phyloP scores from a whole-genome alignment of 1,140 invertebrate species.

The Centruroides sculpturatus region DNA sequence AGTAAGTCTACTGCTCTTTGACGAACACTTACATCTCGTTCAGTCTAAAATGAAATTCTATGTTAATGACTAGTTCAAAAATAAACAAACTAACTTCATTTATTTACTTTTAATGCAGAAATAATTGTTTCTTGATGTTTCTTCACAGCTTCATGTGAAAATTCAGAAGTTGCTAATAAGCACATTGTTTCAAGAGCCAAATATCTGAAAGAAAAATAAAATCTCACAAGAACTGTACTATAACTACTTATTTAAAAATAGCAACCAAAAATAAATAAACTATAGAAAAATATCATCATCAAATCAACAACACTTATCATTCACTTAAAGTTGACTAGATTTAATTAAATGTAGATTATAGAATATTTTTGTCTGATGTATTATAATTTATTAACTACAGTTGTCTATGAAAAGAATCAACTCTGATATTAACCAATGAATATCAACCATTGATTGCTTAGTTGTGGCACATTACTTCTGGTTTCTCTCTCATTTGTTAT shows the following conservation, averaged over 20 bases:
- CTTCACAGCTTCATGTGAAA: constrained; percentile 99
- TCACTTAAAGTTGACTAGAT: too few relatives aligned
- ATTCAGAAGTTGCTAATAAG: constrained; percentile 95
- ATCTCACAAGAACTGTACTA: not conserved
- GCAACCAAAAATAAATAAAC: not conserved
- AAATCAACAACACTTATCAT: too few relatives aligned
- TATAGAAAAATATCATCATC: not conserved
- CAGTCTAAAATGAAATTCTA: constrained; percentile 50
- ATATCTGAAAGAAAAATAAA: constrained; percentile 41
- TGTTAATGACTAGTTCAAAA: not conserved
- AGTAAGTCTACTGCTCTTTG: constrained; percentile 98
- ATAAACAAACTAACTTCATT: too few relatives aligned
- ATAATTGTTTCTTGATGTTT: constrained; percentile 99
- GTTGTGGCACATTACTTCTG: too few relatives aligned
- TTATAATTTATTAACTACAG: too few relatives aligned
- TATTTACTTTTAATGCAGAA: constrained; percentile 76
- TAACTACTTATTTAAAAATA: not conserved
- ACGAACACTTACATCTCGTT: constrained; percentile 95
- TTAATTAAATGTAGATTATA: too few relatives aligned
- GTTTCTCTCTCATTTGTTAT: too few relatives aligned
- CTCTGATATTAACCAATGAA: too few relatives aligned
- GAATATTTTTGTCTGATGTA: too few relatives aligned
- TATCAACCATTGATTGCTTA: too few relatives aligned
- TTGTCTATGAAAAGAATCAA: too few relatives aligned
- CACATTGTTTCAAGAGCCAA: constrained; percentile 99